Evolutionary conservation across 2,113 vertebrate genomes (phyloP), one percentile per base, ranked within the genome.

Genomic region (Aphelocoma coerulescens): DNA sequence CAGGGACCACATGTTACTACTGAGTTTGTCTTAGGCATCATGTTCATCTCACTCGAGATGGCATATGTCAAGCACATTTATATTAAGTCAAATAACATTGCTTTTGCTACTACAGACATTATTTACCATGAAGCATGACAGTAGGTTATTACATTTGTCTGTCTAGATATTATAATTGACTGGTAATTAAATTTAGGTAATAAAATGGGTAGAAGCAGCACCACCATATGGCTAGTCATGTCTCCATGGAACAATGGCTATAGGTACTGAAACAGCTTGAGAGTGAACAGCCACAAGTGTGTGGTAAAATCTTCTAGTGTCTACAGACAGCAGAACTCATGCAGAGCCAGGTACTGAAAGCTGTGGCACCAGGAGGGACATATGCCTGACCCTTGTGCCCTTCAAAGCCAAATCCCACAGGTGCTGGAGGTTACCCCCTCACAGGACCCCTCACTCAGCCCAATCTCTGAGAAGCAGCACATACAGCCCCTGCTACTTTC

Each of bases 111-210:
- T 86, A 72, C 30, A 61, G 68, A 21, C 76, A 57, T 77, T 93
- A 78, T 72, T 95, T 75, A 94, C 44, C 48, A 75, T 52, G 86
- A 92, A 81, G 80, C 62, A 89, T 39, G 58, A 65, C 74, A 75
- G 76, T 16, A 78, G 0, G 1, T 63, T 91, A 92, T 81, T 91
- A 10, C 75, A 81, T 91, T 84, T 91, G 76, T 74, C 91, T 91
- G 52, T 55, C 65, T 80, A 75, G 51, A 69, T 93, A 86, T 78
- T 84, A 33, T 67, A 95, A 92, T 67, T 78, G 80, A 57, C 65
- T 78, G 48, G n/a, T 95, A 96, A 95, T 93, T 91, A 85, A 63
- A 94, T 75, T 59, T 32, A 73, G 62, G 49, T 85, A 71, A 67
- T 58, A 84, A 81, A 86, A 86, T 1, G n/a, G 66, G 32, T 63